Evolutionary conservation across 2,797 vertebrate species (phyloP), one percentile per base, ranked within the genome.

Genomic region (Chrysocyon brachyurus): DNA sequence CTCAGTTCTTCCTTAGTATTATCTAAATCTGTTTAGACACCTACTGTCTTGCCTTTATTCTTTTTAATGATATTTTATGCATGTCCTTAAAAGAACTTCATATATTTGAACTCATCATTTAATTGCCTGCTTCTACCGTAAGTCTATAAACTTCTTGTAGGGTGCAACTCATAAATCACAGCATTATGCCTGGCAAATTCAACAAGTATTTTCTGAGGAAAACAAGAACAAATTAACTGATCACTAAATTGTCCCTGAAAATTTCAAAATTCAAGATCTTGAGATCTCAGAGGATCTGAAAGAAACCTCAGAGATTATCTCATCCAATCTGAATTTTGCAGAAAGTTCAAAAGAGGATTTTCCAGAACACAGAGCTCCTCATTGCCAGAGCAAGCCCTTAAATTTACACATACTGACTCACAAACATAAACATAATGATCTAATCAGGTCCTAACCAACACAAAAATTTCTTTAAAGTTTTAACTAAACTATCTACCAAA

Each of bases 71-170:
- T 54, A 94, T 78, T 87, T 87, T 12, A 86, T 36, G 26, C 17
- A 86, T 81, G 85, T 93, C 83, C 57, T 94, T 97, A 61, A 96
- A 90, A 94, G 22, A 83, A 64, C 26, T 68, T 90, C 40, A 66
- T 56, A 57, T 61, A 78, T 70, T 79, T 84, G 73, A 92, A 68
- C 24, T 86, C 22, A 33, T 59, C 92, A 93, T 86, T 33, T 78
- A 68, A 78, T 21, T 56, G 6, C 78, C 56, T 95, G 54, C n/a
- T 73, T 63, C n/a, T 59, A 89, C 46, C 49, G 52, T 15, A 90
- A 91, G 33, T 90, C 59, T 96, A 64, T 66, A 72, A 59, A 75
- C 1, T 40, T 78, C 11, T 75, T 3, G 49, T 91, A 49, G 26
- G 19, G 63, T 91, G 0, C 21, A 95, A 96, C 49, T 96, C 54